phyloP scores from a whole-genome alignment of 2,888 invertebrate species.

The Argynnis bischoffii region DNA sequence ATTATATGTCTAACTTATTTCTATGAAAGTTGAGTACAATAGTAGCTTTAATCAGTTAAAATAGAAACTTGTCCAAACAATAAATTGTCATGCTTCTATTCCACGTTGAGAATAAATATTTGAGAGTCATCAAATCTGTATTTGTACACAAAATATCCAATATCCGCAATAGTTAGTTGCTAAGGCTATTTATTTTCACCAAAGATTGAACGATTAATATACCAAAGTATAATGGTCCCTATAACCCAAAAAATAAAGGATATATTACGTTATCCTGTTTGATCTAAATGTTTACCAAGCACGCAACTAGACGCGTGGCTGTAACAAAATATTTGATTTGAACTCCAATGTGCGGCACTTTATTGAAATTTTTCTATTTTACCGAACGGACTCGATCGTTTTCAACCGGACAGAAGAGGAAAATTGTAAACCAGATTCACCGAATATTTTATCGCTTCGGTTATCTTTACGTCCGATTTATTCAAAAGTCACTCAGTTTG shows the following conservation, averaged over 20 bases:
- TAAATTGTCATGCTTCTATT: no score
- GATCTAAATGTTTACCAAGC: conserved; percentile 27
- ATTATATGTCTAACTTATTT: not conserved
- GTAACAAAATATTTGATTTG: conserved; percentile 36
- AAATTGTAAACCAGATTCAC: conserved; percentile 15
- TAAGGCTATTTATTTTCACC: conserved; percentile 18
- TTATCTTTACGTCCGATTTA: conserved; percentile 20
- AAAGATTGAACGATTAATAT: conserved; percentile 3
- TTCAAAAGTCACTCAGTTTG: conserved; percentile 11
- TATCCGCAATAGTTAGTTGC: conserved; percentile 19
- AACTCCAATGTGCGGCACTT: conserved; percentile 30
- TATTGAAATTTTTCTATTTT: conserved; percentile 32
- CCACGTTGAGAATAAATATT: not conserved
- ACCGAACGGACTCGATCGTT: conserved; percentile 19
- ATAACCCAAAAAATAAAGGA: conserved; percentile 13
- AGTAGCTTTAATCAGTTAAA: not conserved
- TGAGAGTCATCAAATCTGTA: conserved; percentile 3
- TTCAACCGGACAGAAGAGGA: conserved; percentile 10
- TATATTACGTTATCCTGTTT: conserved; percentile 15
- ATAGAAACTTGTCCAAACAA: no score
- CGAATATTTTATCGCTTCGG: conserved; percentile 14
- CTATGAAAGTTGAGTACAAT: not conserved
- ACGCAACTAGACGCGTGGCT: conserved; percentile 29
- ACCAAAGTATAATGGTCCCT: conserved; percentile 7
- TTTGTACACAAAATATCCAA: conserved; percentile 18